Evolutionary conservation across 2,888 invertebrate species (phyloP).

Genomic region (Eurytoma adleriae): DNA sequence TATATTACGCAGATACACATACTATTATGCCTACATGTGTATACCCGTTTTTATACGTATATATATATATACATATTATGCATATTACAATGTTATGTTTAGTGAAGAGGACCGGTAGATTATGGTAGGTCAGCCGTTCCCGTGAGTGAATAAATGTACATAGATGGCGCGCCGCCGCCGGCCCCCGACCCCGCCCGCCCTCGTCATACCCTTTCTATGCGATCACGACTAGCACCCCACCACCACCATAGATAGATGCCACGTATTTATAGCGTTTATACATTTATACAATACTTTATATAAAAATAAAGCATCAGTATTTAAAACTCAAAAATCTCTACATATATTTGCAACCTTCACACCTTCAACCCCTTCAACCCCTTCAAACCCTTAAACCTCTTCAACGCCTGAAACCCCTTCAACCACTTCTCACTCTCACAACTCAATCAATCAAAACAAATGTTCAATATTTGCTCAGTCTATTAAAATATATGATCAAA

Average conservation of each 20-base stretch:
- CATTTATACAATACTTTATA: constrained; percentile 77
- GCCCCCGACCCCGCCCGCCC: constrained; percentile 75
- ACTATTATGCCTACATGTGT: constrained; percentile 59
- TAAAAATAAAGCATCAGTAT: constrained; percentile 77
- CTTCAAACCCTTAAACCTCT: background rate
- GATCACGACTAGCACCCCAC: constrained; percentile 76
- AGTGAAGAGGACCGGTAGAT: constrained; percentile 74
- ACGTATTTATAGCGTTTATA: constrained; percentile 77
- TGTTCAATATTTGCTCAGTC: background rate
- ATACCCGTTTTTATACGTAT: constrained; percentile 60
- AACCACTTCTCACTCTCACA: background rate
- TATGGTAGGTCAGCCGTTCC: constrained; percentile 74
- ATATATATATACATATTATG: constrained; percentile 61
- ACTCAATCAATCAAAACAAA: background rate
- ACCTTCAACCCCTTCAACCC: background rate
- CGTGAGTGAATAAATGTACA: constrained; percentile 75
- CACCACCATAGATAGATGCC: constrained; percentile 75
- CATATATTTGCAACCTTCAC: background rate
- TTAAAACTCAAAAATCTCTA: constrained; percentile 68
- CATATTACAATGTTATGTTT: constrained; percentile 69
- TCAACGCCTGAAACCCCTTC: background rate
- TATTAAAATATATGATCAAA: no score
- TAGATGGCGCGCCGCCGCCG: constrained; percentile 76
- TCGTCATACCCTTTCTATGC: constrained; percentile 75
- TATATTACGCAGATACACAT: constrained; percentile 54